Evolutionary conservation across 2,888 invertebrate species (phyloP), one percentile per base, ranked within the genome.

Genomic region (Tachystola acroxantha): DNA sequence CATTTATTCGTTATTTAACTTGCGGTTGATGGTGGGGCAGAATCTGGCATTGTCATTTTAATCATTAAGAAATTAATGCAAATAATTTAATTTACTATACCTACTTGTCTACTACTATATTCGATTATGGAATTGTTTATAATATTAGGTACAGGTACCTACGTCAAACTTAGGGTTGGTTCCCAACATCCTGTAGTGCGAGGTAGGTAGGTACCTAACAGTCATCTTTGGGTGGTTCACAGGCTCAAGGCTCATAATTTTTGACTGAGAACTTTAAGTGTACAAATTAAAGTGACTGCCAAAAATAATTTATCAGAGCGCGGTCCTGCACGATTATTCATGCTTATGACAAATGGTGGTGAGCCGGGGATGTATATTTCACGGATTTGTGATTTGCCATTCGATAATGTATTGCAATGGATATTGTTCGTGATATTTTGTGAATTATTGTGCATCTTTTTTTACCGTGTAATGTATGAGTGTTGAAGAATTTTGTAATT

Each of bases 241-340:
- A 12, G 40, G 32, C 42, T 46, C 55, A 57, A 12, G 40, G 32
- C 42, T 46, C 55, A 57, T 67, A 67, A 62, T 53, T 57, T 49
- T 42, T 42, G 45, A 43, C 40, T 39, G 34, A 49, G 40, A 45
- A 45, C 36, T 34, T 45, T 55, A 53, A 57, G 55, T 50, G 57
- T 47, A 61, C 62, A 61, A 65, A 69, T 70, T 70, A 68, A 64
- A 57, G 40, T 54, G 48, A 54, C 52, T 65, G 70, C 66, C 78
- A 70, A 76, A 79, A 66, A 77, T 78, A 69, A 79, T 77, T 71
- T 77, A 73, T 74, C 68, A 68, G 57, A 43, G 33, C 48, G 47
- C 41, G 39, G 36, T 32, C 40, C 47, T 40, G 39, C 40, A n/a
- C 62, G 67, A 80, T 81, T 80, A 76, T 73, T 74, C 68, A 79